phyloP scores from a whole-genome alignment of 2,888 invertebrate genomes.

The Aplocera efformata region DNA sequence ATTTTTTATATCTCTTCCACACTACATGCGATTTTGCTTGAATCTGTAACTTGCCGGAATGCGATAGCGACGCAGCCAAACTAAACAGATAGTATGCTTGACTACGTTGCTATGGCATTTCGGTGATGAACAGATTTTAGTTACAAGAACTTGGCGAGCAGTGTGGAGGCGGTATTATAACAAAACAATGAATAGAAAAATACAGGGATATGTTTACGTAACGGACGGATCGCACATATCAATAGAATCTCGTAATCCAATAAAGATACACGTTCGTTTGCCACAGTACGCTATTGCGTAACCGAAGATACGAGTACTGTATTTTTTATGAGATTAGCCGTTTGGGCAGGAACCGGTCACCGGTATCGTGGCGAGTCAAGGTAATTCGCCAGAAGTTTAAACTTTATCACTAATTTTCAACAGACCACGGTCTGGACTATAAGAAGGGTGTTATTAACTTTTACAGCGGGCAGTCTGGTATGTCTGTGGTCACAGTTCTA shows the following conservation, averaged over 20 bases:
- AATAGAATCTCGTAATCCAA: slow-evolving; percentile 46
- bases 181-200: slow-evolving; percentile 19
- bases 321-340: slow-evolving; percentile 41
- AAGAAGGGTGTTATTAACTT: too few species aligned
- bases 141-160: too few species aligned
- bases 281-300: slow-evolving; percentile 38
- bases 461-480: too few species aligned
- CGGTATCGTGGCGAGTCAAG: slow-evolving; percentile 25
- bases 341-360: slow-evolving; percentile 23
- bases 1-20: too few species aligned
- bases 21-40: too few species aligned
- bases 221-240: slow-evolving; percentile 34
- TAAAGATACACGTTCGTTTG: slow-evolving; percentile 37
- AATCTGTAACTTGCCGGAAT: too few species aligned
- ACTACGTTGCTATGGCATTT: slow-evolving; percentile 2
- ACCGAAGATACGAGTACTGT: slow-evolving; percentile 35
- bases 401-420: not conserved
- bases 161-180: too few species aligned
- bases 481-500: too few species aligned
- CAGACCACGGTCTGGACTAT: too few species aligned
- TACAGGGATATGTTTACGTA: slow-evolving; percentile 30
- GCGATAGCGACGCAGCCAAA: too few species aligned
- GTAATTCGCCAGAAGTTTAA: slow-evolving; percentile 13
- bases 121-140: too few species aligned
- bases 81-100: too few species aligned